Evolutionary conservation across 2,797 vertebrate genomes (phyloP).

Genomic region (Eutrigla gurnardus): DNA sequence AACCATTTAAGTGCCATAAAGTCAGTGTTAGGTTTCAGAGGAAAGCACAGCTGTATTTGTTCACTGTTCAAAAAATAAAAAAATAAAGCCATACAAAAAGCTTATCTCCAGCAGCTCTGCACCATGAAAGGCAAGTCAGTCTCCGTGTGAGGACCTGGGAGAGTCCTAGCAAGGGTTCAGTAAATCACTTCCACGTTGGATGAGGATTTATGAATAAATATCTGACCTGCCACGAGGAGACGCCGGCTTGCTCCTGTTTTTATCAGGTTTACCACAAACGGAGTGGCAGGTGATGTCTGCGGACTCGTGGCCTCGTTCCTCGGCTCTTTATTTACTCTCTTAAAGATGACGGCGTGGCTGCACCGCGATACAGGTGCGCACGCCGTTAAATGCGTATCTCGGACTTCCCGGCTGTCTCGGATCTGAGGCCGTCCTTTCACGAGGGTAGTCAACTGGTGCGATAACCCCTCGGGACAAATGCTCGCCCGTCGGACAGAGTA

Average conservation of each 20-base stretch:
- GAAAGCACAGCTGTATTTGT: conserved; percentile 48
- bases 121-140: neutral
- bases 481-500: conserved; percentile 15
- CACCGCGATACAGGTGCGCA: conserved; percentile 71
- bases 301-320: conserved; percentile 47
- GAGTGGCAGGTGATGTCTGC: conserved; percentile 51
- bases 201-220: conserved; percentile 55
- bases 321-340: conserved; percentile 61
- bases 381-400: conserved; percentile 64
- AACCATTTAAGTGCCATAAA: conserved; percentile 42
- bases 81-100: conserved; percentile 37
- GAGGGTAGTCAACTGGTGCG: conserved; percentile 41
- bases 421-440: conserved; percentile 53
- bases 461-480: conserved; percentile 40
- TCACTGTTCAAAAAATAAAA: conserved; percentile 51
- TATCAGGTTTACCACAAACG: conserved; percentile 63
- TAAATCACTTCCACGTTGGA: conserved; percentile 46
- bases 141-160: conserved; percentile 28
- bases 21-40: conserved; percentile 22
- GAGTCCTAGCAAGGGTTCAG: conserved; percentile 28
- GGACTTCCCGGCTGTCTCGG: conserved; percentile 45
- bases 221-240: conserved; percentile 35
- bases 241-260: conserved; percentile 52
- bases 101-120: conserved; percentile 46
- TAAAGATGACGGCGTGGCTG: conserved; percentile 58